phyloP scores from a whole-genome alignment of 2,113 vertebrate species.

The Cheilinus undulatus region DNA sequence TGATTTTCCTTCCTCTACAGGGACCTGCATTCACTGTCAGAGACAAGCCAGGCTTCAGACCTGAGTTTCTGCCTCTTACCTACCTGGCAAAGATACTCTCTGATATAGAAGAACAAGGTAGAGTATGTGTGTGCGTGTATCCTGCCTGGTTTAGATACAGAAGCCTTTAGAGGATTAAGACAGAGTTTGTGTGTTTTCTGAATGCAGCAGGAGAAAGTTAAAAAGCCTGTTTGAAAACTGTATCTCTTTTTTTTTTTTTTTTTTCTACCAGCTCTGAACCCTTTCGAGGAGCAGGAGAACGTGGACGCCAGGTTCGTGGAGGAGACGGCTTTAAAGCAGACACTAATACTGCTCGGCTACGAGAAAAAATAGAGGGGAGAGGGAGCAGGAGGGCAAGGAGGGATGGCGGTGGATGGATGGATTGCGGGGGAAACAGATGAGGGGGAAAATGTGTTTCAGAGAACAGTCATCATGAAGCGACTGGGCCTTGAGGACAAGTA shows the following conservation, averaged over 20 bases:
- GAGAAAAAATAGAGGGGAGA: constrained; percentile 73
- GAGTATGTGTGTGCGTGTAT: constrained; percentile 13
- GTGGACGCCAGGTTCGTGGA: constrained; percentile 92
- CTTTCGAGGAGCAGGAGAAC: constrained; percentile 86
- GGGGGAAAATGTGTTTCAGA: constrained; percentile 48
- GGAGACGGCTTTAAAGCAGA: constrained; percentile 92
- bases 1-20: constrained; percentile 76
- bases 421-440: constrained; percentile 38
- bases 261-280: constrained; percentile 77
- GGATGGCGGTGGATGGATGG: constrained; percentile 22
- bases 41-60: constrained; percentile 76
- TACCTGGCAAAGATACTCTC: constrained; percentile 88
- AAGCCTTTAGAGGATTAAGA: constrained; percentile 46
- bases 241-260: neutral
- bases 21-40: constrained; percentile 68
- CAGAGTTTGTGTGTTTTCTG: constrained; percentile 25
- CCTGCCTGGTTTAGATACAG: constrained; percentile 15
- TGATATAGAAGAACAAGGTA: constrained; percentile 89
- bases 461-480: constrained; percentile 74
- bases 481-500: constrained; percentile 78
- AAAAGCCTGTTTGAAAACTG: neutral
- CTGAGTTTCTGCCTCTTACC: constrained; percentile 92
- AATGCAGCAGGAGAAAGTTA: neutral
- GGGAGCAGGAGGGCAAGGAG: neutral
- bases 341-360: constrained; percentile 83